Conservation (phyloP, 2,888 invertebrate genomes). For the Apeira syringaria region DNA sequence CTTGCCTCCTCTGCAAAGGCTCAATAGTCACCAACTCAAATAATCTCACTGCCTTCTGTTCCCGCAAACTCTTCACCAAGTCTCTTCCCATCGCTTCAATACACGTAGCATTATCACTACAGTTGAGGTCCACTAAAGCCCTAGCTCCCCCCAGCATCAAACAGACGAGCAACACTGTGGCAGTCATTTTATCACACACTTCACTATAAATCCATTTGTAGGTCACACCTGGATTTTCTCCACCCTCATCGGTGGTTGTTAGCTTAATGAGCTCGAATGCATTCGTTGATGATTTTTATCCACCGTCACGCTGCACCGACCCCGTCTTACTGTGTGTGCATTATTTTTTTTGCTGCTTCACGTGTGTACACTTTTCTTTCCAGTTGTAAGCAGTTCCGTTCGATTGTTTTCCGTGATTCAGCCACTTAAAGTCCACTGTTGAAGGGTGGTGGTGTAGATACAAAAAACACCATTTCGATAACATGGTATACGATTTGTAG, state of each 20-base stretch:
- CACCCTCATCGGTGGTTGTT: slow-evolving; percentile 69
- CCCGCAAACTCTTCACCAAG: slow-evolving; percentile 75
- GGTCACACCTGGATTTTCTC: slow-evolving; percentile 61
- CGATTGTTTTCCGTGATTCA: slow-evolving; percentile 54
- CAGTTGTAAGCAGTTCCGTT: slow-evolving; percentile 37
- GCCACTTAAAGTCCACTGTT: slow-evolving; percentile 56
- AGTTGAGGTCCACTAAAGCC: slow-evolving; percentile 69
- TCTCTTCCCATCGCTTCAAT: slow-evolving; percentile 77
- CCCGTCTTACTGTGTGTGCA: slow-evolving; percentile 53
- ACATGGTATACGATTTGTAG: slow-evolving; percentile 42
- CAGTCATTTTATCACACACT: slow-evolving; percentile 68
- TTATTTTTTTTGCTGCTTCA: slow-evolving; percentile 56
- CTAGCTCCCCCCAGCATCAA: slow-evolving; percentile 57
- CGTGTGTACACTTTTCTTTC: slow-evolving; percentile 64
- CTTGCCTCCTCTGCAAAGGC: slow-evolving; percentile 67
- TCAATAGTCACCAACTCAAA: slow-evolving; percentile 83
- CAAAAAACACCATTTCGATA: slow-evolving; percentile 43
- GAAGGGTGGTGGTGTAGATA: slow-evolving; percentile 35
- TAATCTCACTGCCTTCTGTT: slow-evolving; percentile 77
- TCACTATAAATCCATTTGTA: slow-evolving; percentile 73
- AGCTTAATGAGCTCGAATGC: slow-evolving; percentile 69
- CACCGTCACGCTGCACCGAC: slow-evolving; percentile 71
- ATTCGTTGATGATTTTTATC: slow-evolving; percentile 76
- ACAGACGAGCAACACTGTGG: slow-evolving; percentile 60
- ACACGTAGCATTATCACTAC: slow-evolving; percentile 86